These are phyloP conservation scores for Nautilus pompilius DNA, from an alignment of 1,140 invertebrate genomes.

Conservation along the genomic window DNA sequence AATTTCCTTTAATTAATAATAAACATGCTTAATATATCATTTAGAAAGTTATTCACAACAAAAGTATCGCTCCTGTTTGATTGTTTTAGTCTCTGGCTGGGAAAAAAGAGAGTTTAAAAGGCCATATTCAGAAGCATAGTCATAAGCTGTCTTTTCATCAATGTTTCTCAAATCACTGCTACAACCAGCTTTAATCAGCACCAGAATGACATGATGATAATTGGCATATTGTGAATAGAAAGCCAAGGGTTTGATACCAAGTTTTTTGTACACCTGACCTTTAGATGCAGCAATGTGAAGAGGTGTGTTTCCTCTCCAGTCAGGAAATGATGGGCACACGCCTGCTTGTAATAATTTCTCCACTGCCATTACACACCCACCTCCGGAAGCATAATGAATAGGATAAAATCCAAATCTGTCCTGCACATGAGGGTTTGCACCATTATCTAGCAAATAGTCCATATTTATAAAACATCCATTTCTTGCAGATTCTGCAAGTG, in stretches of 20 bases:
- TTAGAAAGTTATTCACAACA: no score
- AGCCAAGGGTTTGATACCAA: not conserved
- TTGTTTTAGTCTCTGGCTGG: no score
- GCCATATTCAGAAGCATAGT: no score
- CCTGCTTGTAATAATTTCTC: not conserved
- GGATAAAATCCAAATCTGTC: not conserved
- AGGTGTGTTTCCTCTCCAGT: not conserved
- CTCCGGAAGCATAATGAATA: not conserved
- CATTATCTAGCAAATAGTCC: not conserved
- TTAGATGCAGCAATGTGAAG: conserved; percentile 1
- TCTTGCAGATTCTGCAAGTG: not conserved
- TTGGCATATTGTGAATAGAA: not conserved
- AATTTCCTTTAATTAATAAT: no score
- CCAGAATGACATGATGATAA: not conserved
- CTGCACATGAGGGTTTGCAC: not conserved
- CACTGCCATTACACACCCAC: not conserved
- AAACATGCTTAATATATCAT: no score
- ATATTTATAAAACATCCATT: not conserved
- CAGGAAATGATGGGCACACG: not conserved
- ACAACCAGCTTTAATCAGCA: conserved; percentile 2
- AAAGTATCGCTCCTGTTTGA: no score
- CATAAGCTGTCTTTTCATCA: no score
- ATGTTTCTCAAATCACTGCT: no score
- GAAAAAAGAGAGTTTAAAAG: no score
- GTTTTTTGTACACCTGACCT: not conserved